phyloP scores from a whole-genome alignment of 2,888 invertebrate genomes.

The Apamea monoglypha region DNA sequence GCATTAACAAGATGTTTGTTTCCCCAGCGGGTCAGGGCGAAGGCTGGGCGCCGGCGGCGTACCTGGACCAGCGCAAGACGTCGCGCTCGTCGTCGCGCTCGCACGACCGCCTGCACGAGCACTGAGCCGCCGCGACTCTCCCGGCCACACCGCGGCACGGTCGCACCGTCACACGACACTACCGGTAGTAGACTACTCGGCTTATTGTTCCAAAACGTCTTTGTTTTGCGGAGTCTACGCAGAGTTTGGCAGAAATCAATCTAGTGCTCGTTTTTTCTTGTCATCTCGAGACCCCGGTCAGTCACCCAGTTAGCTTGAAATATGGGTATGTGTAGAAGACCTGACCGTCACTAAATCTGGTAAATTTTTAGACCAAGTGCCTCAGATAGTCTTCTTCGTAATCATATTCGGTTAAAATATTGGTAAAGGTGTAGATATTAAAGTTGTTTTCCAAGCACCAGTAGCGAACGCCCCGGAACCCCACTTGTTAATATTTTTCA shows the following conservation, averaged over 20 bases:
- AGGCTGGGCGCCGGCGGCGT: conserved; percentile 98
- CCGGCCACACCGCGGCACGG: conserved; percentile 22
- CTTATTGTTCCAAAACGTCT: conserved; percentile 29
- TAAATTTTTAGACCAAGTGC: conserved; percentile 62
- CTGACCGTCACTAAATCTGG: conserved; percentile 48
- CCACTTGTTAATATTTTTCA: conserved; percentile 82
- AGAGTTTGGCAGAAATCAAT: conserved; percentile 27
- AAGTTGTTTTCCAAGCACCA: conserved; percentile 66
- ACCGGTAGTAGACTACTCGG: conserved; percentile 35
- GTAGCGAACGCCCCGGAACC: conserved; percentile 70
- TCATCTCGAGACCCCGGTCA: conserved; percentile 27
- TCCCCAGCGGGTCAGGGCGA: conserved; percentile 92
- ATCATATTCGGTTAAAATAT: conserved; percentile 46
- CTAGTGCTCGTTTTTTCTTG: conserved; percentile 40
- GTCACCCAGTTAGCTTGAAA: conserved; percentile 44
- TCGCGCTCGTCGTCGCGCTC: conserved; percentile 93
- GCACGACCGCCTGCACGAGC: conserved; percentile 90
- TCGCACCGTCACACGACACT: conserved; percentile 17
- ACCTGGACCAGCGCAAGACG: conserved; percentile 95
- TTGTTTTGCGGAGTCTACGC: conserved; percentile 34
- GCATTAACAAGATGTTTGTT: neutral
- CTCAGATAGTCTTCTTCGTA: conserved; percentile 65
- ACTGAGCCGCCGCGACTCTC: conserved; percentile 73
- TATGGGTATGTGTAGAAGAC: conserved; percentile 60
- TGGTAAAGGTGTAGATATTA: conserved; percentile 42